Base-by-base conservation (phyloP, 1,140 invertebrate species). In the Orchesella cincta region DNA sequence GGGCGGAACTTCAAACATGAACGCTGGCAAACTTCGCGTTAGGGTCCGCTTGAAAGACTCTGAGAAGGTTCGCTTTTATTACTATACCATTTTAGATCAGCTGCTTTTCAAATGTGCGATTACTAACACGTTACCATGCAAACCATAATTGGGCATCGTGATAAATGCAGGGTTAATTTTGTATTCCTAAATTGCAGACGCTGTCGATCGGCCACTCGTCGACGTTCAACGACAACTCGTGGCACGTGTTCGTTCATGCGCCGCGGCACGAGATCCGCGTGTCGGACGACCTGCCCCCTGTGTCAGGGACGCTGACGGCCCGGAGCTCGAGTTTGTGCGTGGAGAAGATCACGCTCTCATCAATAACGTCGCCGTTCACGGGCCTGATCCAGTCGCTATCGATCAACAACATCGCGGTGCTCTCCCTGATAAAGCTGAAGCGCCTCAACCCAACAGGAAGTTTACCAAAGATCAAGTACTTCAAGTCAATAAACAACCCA, bases 211-310 rank as follows among this genome's bases (percentile, higher is more conserved):
- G 70, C 46, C 35, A 72, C 75, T 28, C 90, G 93, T 73, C 52
- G 8, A 8, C 52, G 52, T 85, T 95, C 34, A 95, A 96, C 84
- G 95, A 99, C 84, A 94, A 97, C 84, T 90, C 92, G 84, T 98
- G 96, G 96, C 97, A 99, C 85, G 94, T 94, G 1, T 88, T 97
- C 31, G 54, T 93, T 98, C 83, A 93, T 92, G 1, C 89, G 96
- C 74, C 88, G 94, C 82, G 94, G 93, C 92, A 90, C 12, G 92
- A 91, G 83, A 87, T 98, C 52, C 91, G 93, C 82, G 88, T 98
- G 54, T 92, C 93, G 86, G 95, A 98, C 87, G 90, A 92, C 81
- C 92, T 93, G 83, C 86, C 90, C 77, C 90, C 93, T 78, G 90
- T 93, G 79, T 89, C 90, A 89, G 93, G 95, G 1, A 31, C 62